Evolutionary conservation across 2,113 vertebrate species (phyloP).

Genomic region (Pipra filicauda): DNA sequence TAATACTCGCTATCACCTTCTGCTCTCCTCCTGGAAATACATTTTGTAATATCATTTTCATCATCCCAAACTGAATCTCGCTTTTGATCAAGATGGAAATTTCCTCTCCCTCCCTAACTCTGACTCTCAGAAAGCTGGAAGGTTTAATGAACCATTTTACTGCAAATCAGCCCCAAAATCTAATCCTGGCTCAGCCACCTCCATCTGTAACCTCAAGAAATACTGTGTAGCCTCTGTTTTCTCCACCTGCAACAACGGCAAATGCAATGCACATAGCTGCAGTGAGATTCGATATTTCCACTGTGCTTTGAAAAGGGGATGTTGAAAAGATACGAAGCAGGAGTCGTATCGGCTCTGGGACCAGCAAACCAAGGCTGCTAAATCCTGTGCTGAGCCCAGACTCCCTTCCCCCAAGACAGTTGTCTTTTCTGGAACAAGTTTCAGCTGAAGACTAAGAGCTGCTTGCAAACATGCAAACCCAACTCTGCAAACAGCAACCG

Average conservation of each 20-base stretch:
- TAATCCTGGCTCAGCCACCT: background rate
- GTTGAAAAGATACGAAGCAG: slow-evolving; percentile 15
- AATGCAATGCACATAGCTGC: background rate
- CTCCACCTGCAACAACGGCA: background rate
- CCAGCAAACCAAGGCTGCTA: slow-evolving; percentile 12
- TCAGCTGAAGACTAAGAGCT: slow-evolving; percentile 49
- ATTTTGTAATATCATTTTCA: background rate
- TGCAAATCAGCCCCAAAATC: background rate
- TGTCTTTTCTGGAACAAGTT: slow-evolving; percentile 64
- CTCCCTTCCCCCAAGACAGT: slow-evolving; percentile 45
- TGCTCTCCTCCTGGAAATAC: background rate
- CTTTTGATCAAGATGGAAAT: background rate
- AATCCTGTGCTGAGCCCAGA: slow-evolving; percentile 27
- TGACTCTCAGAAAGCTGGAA: background rate
- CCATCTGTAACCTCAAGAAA: background rate
- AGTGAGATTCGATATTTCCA: background rate
- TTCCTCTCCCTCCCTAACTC: background rate
- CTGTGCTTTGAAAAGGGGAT: background rate
- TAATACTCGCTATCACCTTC: background rate
- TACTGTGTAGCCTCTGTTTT: background rate
- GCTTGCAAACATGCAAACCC: slow-evolving; percentile 44
- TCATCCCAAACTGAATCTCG: background rate
- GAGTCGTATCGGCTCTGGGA: background rate
- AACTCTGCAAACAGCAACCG: background rate
- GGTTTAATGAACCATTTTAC: background rate